Conservation (phyloP, 2,797 vertebrate species). For the Pristis pectinata region DNA sequence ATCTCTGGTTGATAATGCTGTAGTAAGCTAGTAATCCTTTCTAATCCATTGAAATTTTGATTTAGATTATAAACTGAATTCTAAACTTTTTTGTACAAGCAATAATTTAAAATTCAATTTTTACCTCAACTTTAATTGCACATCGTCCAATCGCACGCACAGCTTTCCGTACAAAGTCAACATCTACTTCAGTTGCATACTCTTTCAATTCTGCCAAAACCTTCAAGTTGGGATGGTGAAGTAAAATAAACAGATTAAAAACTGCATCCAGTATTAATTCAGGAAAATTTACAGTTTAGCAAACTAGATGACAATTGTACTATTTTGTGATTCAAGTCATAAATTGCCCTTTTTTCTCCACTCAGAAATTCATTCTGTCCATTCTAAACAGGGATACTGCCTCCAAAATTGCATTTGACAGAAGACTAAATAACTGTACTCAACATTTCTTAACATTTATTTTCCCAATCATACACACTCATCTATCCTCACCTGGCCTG, state of each 20-base stretch:
- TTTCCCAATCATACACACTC: background rate
- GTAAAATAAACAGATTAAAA: background rate
- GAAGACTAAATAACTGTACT: background rate
- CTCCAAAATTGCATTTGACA: background rate
- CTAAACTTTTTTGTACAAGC: background rate
- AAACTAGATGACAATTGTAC: background rate
- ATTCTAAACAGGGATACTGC: background rate
- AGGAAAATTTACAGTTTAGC: background rate
- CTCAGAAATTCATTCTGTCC: background rate
- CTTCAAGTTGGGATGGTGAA: slow-evolving; percentile 49
- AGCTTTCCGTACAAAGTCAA: slow-evolving; percentile 93
- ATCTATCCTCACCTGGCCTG: background rate
- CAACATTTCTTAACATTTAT: background rate
- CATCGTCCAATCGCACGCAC: slow-evolving; percentile 94
- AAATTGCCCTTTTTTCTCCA: background rate
- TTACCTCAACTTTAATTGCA: slow-evolving; percentile 96
- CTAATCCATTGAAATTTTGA: background rate
- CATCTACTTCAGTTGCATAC: slow-evolving; percentile 92
- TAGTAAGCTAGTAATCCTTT: background rate
- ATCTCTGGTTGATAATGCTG: background rate
- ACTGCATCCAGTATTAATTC: background rate
- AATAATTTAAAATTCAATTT: slow-evolving; percentile 40
- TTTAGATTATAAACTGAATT: background rate
- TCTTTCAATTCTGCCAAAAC: slow-evolving; percentile 94
- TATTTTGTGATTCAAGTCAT: background rate